Evolutionary conservation across 2,888 invertebrate genomes (phyloP), one percentile per base, ranked within the genome.

Genomic region (Nomada ferruginata): DNA sequence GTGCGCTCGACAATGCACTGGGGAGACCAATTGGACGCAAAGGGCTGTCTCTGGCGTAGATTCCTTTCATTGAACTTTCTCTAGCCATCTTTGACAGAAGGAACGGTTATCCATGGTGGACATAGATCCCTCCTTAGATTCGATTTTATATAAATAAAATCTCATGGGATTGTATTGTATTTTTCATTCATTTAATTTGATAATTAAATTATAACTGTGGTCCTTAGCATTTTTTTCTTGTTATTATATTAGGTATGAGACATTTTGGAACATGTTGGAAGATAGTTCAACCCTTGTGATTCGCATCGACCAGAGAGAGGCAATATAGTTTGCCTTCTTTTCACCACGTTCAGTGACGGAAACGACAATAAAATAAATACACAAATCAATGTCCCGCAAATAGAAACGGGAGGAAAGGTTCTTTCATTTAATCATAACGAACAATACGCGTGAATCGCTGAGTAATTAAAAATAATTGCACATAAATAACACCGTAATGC

Each of bases 381-480:
- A 36, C 36, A 36, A 36, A 36, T 36, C 36, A 36, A 36, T 36
- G 7, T 36, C 7, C 36, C 36, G 36, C 36, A 7, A 36, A 36
- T 36, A 36, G 36, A 7, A 36, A 13, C 47, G 47, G 13, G 47
- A 20, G 15, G 13, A 13, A 7, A 13, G 20, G 7, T 65, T 4
- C 15, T 11, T 11, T 50, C 36, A 13, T 66, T 26, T 29, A 59
- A 74, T 59, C 66, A 59, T 36, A 20, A 60, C 47, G 50, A 50
- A 64, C 53, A 47, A 63, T 53, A 18, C 36, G 10, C 60, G 55
- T 23, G 42, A 20, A 18, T 20, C 61, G 50, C 7, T 60, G 42
- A 59, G 57, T 78, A 78, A 68, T 78, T 68, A 78, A 68, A 78
- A 72, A 60, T 78, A 79, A 79, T 72, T 72, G 63, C 57, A 47